Percentiles rank a stretch among this genome's conserved stretches.
phyloP scores from a whole-genome alignment of 2,797 vertebrate genomes.

The Oceanodroma leucorhoa region DNA sequence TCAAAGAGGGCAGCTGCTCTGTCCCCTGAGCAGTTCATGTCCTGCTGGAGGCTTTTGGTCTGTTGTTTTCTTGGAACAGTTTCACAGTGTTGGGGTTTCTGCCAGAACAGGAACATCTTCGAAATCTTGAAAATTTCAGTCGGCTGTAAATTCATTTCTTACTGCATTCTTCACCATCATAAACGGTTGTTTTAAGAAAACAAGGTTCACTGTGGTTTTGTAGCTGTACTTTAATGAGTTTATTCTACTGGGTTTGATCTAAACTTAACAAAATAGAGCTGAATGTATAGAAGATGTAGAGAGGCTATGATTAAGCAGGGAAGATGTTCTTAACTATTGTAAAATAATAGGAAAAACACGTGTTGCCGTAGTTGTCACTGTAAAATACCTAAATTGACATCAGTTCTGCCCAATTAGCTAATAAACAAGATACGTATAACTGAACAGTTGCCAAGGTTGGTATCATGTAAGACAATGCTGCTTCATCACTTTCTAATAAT shows the following conservation, averaged over 20 bases:
- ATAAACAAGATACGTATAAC: conserved; percentile 34
- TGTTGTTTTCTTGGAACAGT: neutral
- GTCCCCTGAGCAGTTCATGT: neutral
- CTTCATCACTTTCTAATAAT: conserved; percentile 39
- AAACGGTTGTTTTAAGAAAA: neutral
- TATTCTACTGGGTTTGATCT: neutral
- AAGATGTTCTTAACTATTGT: neutral
- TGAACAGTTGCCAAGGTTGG: conserved; percentile 6
- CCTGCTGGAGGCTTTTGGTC: neutral
- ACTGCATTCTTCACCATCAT: neutral
- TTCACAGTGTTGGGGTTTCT: neutral
- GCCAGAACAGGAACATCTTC: neutral
- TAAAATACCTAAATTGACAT: conserved; percentile 44
- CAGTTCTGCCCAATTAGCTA: conserved; percentile 39
- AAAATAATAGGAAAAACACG: neutral
- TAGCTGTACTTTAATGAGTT: neutral
- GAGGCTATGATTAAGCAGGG: neutral
- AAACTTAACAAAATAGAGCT: conserved; percentile 18
- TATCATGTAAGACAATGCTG: neutral
- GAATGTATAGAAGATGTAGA: neutral
- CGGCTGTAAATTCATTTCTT: neutral
- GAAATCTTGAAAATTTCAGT: neutral
- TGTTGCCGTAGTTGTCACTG: conserved; percentile 37
- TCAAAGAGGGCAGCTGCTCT: neutral
- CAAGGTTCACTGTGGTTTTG: conserved; percentile 6